These are phyloP conservation scores for Stenolophus ochropezus DNA, from an alignment of 2,888 invertebrate species.

Conservation along the genomic window DNA sequence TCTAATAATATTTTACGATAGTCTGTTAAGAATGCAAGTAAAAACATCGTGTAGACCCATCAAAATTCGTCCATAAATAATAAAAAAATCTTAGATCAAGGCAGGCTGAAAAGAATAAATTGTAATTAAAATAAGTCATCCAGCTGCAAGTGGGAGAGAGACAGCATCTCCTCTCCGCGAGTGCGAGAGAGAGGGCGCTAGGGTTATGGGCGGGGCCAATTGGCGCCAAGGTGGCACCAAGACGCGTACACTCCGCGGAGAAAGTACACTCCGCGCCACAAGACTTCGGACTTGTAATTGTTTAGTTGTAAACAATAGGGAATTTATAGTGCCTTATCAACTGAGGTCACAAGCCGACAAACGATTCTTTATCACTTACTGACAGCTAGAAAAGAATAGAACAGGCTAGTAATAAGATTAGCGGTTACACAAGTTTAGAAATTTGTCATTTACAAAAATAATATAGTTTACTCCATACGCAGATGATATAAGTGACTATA, in stretches of 20 bases:
- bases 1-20: too few relatives aligned
- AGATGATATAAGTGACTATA: too few relatives aligned
- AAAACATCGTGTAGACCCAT: too few relatives aligned
- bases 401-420: constrained; percentile 53
- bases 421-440: not conserved
- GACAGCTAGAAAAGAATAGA: constrained; percentile 51
- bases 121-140: constrained; percentile 66
- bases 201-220: constrained; percentile 68
- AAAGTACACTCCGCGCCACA: not conserved
- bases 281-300: not conserved
- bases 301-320: not conserved
- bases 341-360: constrained; percentile 62
- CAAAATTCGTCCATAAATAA: not conserved
- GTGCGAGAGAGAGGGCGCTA: constrained; percentile 62
- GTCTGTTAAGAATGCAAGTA: too few relatives aligned
- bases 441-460: not conserved
- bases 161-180: not conserved
- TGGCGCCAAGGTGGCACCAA: constrained; percentile 68
- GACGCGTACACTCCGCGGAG: constrained; percentile 63
- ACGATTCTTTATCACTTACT: constrained; percentile 63
- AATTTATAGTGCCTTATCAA: not conserved
- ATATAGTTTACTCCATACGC: too few relatives aligned
- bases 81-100: not conserved
- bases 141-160: constrained; percentile 13
- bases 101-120: constrained; percentile 65